phyloP scores from a whole-genome alignment of 2,113 vertebrate species.

The Willisornis vidua region DNA sequence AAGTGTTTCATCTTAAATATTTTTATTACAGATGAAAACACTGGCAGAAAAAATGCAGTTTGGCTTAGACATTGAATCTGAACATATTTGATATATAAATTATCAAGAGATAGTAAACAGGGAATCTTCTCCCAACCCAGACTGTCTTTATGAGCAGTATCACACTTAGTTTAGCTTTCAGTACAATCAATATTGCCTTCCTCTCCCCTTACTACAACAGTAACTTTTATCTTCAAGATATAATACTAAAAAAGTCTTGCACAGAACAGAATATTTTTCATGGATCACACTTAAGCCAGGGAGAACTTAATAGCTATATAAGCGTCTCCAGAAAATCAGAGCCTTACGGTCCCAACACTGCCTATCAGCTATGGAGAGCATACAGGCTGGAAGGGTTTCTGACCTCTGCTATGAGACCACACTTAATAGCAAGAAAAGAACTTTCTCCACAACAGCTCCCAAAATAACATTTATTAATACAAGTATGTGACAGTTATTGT shows the following conservation, averaged over 20 bases:
- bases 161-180: not conserved
- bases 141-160: not conserved
- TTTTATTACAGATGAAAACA: not conserved
- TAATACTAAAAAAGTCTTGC: not conserved
- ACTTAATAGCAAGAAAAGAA: too few species aligned
- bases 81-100: not conserved
- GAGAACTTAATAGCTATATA: too few species aligned
- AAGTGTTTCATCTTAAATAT: not conserved
- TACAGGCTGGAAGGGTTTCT: too few species aligned
- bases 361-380: too few species aligned
- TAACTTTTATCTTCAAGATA: not conserved
- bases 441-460: too few species aligned
- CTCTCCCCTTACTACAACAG: not conserved
- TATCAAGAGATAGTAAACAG: not conserved
- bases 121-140: not conserved
- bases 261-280: not conserved
- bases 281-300: not conserved
- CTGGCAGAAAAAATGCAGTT: not conserved
- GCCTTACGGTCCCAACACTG: too few species aligned
- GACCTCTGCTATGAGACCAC: too few species aligned
- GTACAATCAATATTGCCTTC: not conserved
- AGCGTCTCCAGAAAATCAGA: too few species aligned
- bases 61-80: not conserved
- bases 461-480: too few species aligned
- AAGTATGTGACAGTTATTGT: too few species aligned